A percentile compares a stretch with the other conserved stretches of the same genome.
These are phyloP conservation scores for Bombus soroeensis DNA, from an alignment of 1,140 invertebrate species.

Conservation along the genomic window DNA sequence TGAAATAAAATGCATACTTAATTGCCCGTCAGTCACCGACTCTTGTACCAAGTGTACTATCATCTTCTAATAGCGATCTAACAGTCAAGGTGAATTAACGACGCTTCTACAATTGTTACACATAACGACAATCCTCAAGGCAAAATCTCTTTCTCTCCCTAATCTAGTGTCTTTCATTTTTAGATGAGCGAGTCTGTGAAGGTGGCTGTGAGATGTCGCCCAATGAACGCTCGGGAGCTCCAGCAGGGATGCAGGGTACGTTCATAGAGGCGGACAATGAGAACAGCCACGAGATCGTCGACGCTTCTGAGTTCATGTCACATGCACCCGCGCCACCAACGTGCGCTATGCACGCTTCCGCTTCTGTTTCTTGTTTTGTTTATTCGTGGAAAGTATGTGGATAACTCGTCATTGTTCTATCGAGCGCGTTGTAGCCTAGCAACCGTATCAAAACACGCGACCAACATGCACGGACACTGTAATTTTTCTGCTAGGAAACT, in stretches of 20 bases:
- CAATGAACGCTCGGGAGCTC: conserved; percentile 85
- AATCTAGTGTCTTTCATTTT: conserved; percentile 36
- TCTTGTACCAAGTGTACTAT: accelerated
- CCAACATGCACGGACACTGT: conserved; percentile 48
- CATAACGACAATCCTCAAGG: background rate
- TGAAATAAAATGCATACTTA: background rate
- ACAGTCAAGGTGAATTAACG: no score
- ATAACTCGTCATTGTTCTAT: conserved; percentile 74
- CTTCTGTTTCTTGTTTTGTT: conserved; percentile 36
- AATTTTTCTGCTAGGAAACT: conserved; percentile 30
- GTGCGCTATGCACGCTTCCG: background rate
- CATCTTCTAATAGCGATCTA: background rate
- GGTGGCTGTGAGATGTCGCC: conserved; percentile 95
- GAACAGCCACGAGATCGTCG: background rate
- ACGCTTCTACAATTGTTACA: no score
- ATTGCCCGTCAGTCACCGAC: no score
- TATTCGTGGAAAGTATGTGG: conserved; percentile 46
- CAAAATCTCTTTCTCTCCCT: background rate
- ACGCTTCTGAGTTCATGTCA: no score
- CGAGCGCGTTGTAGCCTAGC: conserved; percentile 78
- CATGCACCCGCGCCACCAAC: background rate
- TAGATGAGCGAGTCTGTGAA: conserved; percentile 92
- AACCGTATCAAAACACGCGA: conserved; percentile 76
- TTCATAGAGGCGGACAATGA: background rate
- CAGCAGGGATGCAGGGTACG: conserved; percentile 78